Evolutionary conservation across 2,113 vertebrate species (phyloP), one percentile per base, ranked within the genome.

Genomic region (Malurus cyaneus): DNA sequence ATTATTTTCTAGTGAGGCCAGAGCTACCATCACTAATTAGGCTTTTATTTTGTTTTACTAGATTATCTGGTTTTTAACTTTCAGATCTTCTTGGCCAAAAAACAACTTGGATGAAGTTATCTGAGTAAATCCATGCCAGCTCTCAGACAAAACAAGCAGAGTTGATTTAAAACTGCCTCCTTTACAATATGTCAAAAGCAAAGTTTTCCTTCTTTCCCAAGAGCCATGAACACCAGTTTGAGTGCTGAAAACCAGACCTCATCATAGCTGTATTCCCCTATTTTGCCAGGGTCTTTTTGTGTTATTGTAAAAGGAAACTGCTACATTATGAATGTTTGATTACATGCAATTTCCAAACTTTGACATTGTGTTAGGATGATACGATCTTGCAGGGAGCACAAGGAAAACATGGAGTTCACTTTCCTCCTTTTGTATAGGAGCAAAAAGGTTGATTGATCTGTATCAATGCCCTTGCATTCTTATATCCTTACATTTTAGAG

Each of bases 11-110:
- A 93, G 92, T 67, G 65, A 81, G 71, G 64, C 81, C 86, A 88
- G 81, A 86, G 64, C 92, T 89, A 76, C 92, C 89, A 91, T 96
- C 78, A 85, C 91, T 94, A 96, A 93, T 94, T 95, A 91, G 91
- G 61, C 44, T 96, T 96, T 93, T 89, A 86, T 97, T 96, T 96
- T 96, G 79, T 96, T 96, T 97, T 96, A 96, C 83, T 96, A 90
- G 80, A 90, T 93, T 91, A 92, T 95, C 93, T 96, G 94, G 64
- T 95, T 97, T 97, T 94, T 73, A 94, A 86, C 59, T 94, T 93
- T 94, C 91, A 85, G 78, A 84, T 94, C 61, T 94, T 42, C 31
- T 92, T 94, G 89, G 54, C 52, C 24, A 81, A 80, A 50, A 57
- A 88, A 67, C 36, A 91, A 80, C 49, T 93, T 86, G 85, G 44